Conservation (phyloP, 2,888 invertebrate species). For the Brenthis hecate region DNA sequence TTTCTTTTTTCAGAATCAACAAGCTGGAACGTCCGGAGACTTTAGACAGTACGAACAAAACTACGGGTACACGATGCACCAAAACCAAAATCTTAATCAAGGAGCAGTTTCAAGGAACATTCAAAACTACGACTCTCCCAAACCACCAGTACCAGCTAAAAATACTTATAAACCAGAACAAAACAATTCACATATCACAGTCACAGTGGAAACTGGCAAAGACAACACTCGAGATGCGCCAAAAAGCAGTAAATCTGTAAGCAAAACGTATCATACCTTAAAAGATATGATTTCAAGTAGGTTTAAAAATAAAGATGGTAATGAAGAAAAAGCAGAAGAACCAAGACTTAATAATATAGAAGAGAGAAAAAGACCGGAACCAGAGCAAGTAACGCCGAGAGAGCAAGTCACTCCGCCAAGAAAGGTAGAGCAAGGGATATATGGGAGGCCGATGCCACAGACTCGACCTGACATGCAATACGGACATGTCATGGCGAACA, state of each 20-base stretch:
- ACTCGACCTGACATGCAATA: slow-evolving; percentile 76
- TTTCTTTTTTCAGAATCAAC: slow-evolving; percentile 69
- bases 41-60: slow-evolving; percentile 79
- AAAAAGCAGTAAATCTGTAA: slow-evolving; percentile 85
- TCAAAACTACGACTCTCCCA: slow-evolving; percentile 73
- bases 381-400: slow-evolving; percentile 72
- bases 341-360: slow-evolving; percentile 84
- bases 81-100: slow-evolving; percentile 57
- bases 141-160: slow-evolving; percentile 78
- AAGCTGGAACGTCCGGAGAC: slow-evolving; percentile 77
- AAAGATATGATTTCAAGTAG: slow-evolving; percentile 92
- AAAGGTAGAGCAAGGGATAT: slow-evolving; percentile 83
- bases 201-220: slow-evolving; percentile 83
- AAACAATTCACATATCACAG: slow-evolving; percentile 78
- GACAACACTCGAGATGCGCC: slow-evolving; percentile 81
- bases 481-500: slow-evolving; percentile 65
- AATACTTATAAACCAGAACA: slow-evolving; percentile 70
- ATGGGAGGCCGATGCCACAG: slow-evolving; percentile 83
- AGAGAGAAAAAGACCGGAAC: slow-evolving; percentile 75
- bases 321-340: slow-evolving; percentile 78
- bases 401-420: slow-evolving; percentile 61
- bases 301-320: slow-evolving; percentile 85
- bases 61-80: slow-evolving; percentile 77
- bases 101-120: slow-evolving; percentile 64
- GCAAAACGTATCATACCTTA: slow-evolving; percentile 90